These are phyloP conservation scores for Pristionchus exspectatus DNA, from an alignment of 2,888 invertebrate genomes.

Conservation along the genomic window DNA sequence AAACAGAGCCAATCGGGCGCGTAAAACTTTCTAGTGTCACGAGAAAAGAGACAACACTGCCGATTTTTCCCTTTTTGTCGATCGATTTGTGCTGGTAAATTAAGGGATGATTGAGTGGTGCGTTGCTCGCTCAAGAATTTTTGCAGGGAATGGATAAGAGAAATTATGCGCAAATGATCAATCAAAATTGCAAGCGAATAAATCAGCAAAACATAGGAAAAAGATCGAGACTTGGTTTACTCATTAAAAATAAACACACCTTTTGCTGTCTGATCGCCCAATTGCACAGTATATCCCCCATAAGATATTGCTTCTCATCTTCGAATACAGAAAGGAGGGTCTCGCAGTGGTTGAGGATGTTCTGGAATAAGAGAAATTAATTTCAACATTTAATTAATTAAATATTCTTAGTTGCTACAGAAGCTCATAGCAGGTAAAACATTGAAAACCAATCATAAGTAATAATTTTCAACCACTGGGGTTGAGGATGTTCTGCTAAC, in stretches of 20 bases:
- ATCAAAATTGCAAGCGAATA: too few relatives aligned
- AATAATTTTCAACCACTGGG: too few relatives aligned
- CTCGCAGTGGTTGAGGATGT: conserved; percentile 67
- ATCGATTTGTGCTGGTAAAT: neutral
- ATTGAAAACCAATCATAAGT: too few relatives aligned
- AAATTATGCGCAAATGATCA: too few relatives aligned
- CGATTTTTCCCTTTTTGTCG: neutral
- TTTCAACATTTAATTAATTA: neutral
- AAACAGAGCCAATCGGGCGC: neutral
- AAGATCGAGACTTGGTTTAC: too few relatives aligned
- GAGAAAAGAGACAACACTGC: neutral
- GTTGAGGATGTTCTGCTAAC: too few relatives aligned
- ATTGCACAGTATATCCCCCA: conserved; percentile 75
- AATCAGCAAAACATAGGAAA: too few relatives aligned
- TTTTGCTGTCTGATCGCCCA: conserved; percentile 78
- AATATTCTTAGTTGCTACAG: too few relatives aligned
- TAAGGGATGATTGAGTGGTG: too few relatives aligned
- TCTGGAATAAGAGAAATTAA: conserved; percentile 15
- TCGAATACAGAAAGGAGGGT: conserved; percentile 70
- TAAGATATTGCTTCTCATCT: conserved; percentile 77
- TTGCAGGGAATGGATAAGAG: too few relatives aligned
- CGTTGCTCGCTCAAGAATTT: too few relatives aligned
- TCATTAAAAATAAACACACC: neutral
- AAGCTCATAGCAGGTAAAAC: too few relatives aligned
- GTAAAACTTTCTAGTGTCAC: conserved; percentile 16